Conservation (phyloP, 2,113 vertebrate species). For the Cyanoramphus novaezelandiae region DNA sequence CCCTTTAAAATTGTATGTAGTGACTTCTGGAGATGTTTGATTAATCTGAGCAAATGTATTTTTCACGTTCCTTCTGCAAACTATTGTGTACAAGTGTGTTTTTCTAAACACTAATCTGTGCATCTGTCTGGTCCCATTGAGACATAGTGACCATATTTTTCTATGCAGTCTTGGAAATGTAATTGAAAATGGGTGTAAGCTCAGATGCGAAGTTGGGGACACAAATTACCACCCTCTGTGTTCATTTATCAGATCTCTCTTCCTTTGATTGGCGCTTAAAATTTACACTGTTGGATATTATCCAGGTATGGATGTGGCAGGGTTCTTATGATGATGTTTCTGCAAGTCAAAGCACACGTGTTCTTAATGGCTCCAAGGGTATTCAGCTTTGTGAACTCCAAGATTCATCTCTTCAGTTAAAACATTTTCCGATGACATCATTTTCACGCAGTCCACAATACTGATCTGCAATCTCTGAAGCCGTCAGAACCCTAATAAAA, state of each 20-base stretch:
- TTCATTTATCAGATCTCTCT: background rate
- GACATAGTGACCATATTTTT: background rate
- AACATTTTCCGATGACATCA: background rate
- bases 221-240: background rate
- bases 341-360: background rate
- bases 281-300: background rate
- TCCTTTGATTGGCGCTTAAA: background rate
- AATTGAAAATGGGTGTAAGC: background rate
- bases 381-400: background rate
- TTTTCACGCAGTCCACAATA: background rate
- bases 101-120: background rate
- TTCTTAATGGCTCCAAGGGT: background rate
- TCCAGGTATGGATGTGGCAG: background rate
- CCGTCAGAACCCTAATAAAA: background rate
- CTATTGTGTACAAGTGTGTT: background rate
- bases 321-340: background rate
- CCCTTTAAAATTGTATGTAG: background rate
- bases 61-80: background rate
- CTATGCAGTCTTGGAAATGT: background rate
- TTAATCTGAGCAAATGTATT: background rate
- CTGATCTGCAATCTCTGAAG: background rate
- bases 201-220: background rate
- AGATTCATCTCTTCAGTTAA: background rate
- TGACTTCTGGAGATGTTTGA: background rate
- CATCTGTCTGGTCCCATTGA: background rate